Percentiles rank a stretch among this genome's conserved stretches.
Conservation (phyloP, 1,140 invertebrate species). For the Diuraphis noxia region DNA sequence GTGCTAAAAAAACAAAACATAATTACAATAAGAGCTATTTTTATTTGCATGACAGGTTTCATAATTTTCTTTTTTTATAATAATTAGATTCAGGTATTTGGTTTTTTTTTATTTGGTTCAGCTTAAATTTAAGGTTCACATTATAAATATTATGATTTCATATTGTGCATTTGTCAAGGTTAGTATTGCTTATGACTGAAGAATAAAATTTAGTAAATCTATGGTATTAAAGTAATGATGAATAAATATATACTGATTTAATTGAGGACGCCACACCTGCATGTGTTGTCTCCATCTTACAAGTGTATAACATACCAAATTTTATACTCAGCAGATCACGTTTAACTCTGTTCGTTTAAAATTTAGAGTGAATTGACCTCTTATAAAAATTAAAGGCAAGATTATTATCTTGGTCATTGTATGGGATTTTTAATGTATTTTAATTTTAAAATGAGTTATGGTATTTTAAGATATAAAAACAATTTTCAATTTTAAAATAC, state of each 20-base stretch:
- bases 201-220: not conserved
- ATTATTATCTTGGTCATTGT: too few relatives aligned
- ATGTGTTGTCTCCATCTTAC: too few relatives aligned
- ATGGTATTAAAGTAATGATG: slow-evolving; percentile 10
- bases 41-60: slow-evolving; percentile 52
- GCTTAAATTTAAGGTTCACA: slow-evolving; percentile 33
- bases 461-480: too few relatives aligned
- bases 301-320: too few relatives aligned
- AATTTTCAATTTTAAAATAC: too few relatives aligned
- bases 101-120: slow-evolving; percentile 45
- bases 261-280: too few relatives aligned
- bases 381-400: too few relatives aligned
- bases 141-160: slow-evolving; percentile 36
- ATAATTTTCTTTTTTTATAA: slow-evolving; percentile 33
- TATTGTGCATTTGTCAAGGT: slow-evolving; percentile 46
- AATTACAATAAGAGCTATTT: slow-evolving; percentile 41
- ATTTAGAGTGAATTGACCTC: too few relatives aligned
- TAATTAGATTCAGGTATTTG: slow-evolving; percentile 51
- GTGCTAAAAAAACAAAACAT: not conserved
- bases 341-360: too few relatives aligned
- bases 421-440: too few relatives aligned
- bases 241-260: not conserved
- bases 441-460: too few relatives aligned
- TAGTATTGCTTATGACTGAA: slow-evolving; percentile 43
- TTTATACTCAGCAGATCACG: too few relatives aligned